Conservation (phyloP, 2,113 vertebrate species). For the Corythoichthys haematopterus region DNA sequence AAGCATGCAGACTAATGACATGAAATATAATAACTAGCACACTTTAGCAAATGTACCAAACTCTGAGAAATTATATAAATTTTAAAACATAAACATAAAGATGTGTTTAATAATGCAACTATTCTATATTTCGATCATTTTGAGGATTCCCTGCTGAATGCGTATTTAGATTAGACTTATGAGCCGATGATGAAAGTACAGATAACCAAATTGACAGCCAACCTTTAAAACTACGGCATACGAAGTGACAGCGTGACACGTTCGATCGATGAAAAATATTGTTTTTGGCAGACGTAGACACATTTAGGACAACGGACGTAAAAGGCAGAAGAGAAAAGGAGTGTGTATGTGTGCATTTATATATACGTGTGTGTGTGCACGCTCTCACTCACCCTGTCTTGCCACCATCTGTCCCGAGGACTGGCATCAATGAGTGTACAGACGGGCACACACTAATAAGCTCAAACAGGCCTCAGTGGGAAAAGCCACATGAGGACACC, state of each 20-base stretch:
- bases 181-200: background rate
- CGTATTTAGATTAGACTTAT: background rate
- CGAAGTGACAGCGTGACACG: conserved; percentile 5
- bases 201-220: background rate
- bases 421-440: conserved; percentile 61
- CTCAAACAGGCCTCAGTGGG: conserved; percentile 55
- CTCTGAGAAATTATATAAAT: background rate
- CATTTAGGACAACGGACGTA: background rate
- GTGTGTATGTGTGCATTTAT: background rate
- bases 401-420: conserved; percentile 60
- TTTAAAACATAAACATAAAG: background rate
- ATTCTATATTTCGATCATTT: background rate
- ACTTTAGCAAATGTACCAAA: too few species aligned
- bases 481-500: conserved; percentile 57
- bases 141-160: background rate
- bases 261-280: conserved; percentile 9
- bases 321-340: conserved; percentile 1
- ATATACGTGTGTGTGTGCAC: conserved; percentile 1
- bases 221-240: background rate
- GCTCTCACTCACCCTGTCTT: conserved; percentile 38
- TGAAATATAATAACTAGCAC: too few species aligned
- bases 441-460: conserved; percentile 64
- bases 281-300: conserved; percentile 4
- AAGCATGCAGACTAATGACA: background rate
- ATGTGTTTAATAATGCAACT: background rate